Evolutionary conservation across 2,888 invertebrate species (phyloP), one percentile per base, ranked within the genome.

Genomic region (Heliconius charithonia): DNA sequence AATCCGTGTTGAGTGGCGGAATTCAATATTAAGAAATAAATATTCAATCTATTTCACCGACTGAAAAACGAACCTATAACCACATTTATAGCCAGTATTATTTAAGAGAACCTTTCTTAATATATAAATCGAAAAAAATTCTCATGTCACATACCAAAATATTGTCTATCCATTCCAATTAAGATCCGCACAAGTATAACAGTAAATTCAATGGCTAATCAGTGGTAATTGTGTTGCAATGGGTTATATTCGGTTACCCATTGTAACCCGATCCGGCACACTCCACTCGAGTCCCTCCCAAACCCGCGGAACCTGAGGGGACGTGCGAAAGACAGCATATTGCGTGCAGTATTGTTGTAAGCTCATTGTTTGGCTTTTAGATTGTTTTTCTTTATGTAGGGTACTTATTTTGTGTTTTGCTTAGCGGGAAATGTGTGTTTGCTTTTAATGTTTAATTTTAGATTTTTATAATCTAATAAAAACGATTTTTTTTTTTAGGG

Each of bases 311-410:
- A 72, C 72, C 65, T 65, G 76, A 79, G 85, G 81, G 83, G 83
- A 86, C 85, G 86, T 84, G 87, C 85, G 87, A 87, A 86, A 83
- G 84, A 85, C 86, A 86, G 85, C 87, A 87, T 87, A 87, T 86
- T 87, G 87, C 83, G 80, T 75, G 75, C 79, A 76, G 71, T 74
- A 79, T 77, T 80, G 77, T 77, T 72, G 73, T 75, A 62, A 66
- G 25, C 45, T 32, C 67, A 67, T 81, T 82, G 82, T 82, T 80
- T 82, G 81, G 67, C 79, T 76, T 76, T 79, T 82, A 77, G 80
- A 83, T 81, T 80, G 73, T 77, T 77, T 78, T 80, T 75, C 76
- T 82, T 80, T 81, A 81, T 81, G 75, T 76, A 25, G 69, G 77
- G 63, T 76, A 73, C 66, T 22, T 71, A 69, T 70, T 51, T 66